Base-by-base conservation (phyloP, 2,113 vertebrate genomes). In the Heliornis fulica region DNA sequence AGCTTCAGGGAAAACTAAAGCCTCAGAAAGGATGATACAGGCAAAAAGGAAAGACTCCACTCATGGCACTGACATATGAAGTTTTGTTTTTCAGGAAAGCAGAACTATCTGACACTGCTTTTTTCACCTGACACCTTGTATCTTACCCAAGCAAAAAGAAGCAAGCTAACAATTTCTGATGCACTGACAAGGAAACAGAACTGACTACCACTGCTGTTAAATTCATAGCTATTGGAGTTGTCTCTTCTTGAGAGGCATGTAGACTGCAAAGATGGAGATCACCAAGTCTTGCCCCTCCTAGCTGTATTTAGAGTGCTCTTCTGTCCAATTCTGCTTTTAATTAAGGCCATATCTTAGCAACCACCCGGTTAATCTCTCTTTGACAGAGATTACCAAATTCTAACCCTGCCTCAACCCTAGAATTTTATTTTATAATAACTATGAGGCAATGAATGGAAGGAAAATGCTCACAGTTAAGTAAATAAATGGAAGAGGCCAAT, bases 381-480 rank as follows among this genome's bases (percentile, higher is more conserved):
- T 28, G 34, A 79, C 8, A 82, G 70, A 78, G n/a, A n/a, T n/a
- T 32, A 54, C 0, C 40, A 45, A 76, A 69, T 5, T 65, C 15
- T 36, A 87, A 84, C 48, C 32, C 45, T 76, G 74, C 22, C 50
- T 74, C 63, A 79, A 2, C 46, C n/a, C 48, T 29, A 77, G 48
- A 69, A 64, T 65, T 91, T 83, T 51, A 91, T 57, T 75, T 87
- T 54, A 56, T 71, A 76, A 87, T 31, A 84, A 78, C 83, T 75
- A 11, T 15, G 26, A 91, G 46, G 86, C 38, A 63, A 91, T 90
- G 80, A 95, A 95, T 81, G 60, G 71, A 95, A 93, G 93, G 93
- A 95, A 93, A 71, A 93, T 93, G 90, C 54, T 95, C 54, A 32
- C 59, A 68, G 59, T 93, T 93, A 94, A 92, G 78, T 82, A 96